These are phyloP conservation scores for Manduca sexta DNA, from an alignment of 1,140 invertebrate species.

Conservation along the genomic window DNA sequence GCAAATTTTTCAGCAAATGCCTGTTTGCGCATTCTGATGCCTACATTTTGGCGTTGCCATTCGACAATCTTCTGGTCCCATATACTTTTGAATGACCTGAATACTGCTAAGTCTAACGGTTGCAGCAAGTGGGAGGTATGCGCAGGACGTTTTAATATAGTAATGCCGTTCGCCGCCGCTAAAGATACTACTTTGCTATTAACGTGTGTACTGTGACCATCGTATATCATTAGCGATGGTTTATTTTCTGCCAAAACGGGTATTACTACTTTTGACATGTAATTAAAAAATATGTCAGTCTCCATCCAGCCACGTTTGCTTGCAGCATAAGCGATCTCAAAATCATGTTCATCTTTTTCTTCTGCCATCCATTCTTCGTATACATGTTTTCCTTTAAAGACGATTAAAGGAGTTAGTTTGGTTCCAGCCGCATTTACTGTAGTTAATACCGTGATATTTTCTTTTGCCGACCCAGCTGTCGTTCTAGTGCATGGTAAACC, in stretches of 20 bases:
- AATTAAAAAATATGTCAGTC: constrained; percentile 11
- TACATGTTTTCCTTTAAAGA: constrained; percentile 21
- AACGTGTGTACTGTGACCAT: constrained; percentile 27
- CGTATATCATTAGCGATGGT: constrained; percentile 25
- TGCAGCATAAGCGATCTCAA: constrained; percentile 21
- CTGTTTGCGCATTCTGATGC: constrained; percentile 7
- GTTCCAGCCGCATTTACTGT: constrained; percentile 34
- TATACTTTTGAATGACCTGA: constrained; percentile 34
- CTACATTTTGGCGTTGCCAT: constrained; percentile 28
- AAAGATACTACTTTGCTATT: constrained; percentile 23
- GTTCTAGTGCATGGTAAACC: constrained; percentile 27
- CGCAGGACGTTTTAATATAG: constrained; percentile 30
- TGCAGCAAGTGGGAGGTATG: constrained; percentile 36
- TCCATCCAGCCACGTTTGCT: constrained; percentile 16
- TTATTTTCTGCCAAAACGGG: constrained; percentile 13
- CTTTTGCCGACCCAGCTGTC: constrained; percentile 32
- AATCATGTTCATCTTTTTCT: constrained; percentile 3
- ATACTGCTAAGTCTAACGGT: constrained; percentile 30
- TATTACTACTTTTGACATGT: constrained; percentile 15
- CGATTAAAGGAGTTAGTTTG: constrained; percentile 45
- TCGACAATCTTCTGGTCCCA: constrained; percentile 23
- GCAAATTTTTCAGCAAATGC: constrained; percentile 3
- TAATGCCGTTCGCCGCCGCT: constrained; percentile 21
- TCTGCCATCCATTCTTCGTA: constrained; percentile 21
- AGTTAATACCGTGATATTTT: constrained; percentile 49